Percentiles rank a stretch among this genome's conserved stretches.
Evolutionary conservation across 1,140 invertebrate species (phyloP).

Genomic region (Whitmania pigra): DNA sequence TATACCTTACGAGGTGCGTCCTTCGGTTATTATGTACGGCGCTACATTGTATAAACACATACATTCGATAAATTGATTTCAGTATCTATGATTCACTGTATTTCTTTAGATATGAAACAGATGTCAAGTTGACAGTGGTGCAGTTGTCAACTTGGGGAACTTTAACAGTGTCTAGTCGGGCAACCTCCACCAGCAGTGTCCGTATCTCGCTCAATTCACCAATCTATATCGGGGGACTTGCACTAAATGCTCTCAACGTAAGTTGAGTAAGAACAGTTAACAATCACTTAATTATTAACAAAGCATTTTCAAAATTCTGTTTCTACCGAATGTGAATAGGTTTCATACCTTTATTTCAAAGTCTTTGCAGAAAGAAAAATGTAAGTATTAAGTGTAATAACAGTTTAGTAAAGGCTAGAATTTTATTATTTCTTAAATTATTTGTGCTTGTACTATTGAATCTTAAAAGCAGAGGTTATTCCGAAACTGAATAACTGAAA

Average conservation of each 20-base stretch:
- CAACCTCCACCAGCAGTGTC: slow-evolving; percentile 2
- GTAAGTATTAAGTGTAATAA: too few species aligned
- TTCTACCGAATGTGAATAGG: neutral
- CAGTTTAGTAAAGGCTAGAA: too few species aligned
- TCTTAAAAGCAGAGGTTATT: too few species aligned
- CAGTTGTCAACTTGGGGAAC: slow-evolving; percentile 17
- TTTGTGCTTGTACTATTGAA: too few species aligned
- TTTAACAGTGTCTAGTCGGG: neutral
- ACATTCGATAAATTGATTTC: neutral
- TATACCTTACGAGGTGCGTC: slow-evolving; percentile 20
- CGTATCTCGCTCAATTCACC: slow-evolving; percentile 15
- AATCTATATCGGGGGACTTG: slow-evolving; percentile 20
- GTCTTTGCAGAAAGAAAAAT: too few species aligned
- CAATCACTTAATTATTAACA: neutral
- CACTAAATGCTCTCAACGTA: neutral
- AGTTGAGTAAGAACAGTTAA: neutral
- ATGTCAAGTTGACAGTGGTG: slow-evolving; percentile 23
- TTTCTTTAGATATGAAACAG: slow-evolving; percentile 16
- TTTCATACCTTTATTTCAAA: too few species aligned
- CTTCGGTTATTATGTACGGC: neutral
- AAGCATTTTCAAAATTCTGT: too few species aligned
- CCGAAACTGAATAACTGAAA: too few species aligned
- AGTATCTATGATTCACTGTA: too few species aligned
- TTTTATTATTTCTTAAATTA: too few species aligned
- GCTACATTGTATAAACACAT: neutral